Conservation (phyloP, 53 echinoderm and acorn worm species). For the Zoroaster sp. region DNA sequence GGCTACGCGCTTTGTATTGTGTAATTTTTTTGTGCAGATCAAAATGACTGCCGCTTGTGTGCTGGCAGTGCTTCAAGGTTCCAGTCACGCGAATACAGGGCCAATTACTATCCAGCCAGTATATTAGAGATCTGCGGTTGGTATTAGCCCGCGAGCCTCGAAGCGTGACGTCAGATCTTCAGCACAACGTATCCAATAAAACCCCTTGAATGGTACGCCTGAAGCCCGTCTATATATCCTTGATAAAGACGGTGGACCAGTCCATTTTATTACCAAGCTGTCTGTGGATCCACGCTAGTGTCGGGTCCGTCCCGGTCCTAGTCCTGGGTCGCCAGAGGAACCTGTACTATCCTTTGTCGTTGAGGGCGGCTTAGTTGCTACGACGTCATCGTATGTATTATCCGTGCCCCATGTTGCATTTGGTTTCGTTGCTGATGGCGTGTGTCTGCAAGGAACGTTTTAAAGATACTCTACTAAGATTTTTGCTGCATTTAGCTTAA, state of each 20-base stretch:
- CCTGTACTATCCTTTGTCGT: neutral
- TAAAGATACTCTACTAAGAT: neutral
- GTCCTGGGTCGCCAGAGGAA: neutral
- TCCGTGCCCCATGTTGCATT: neutral
- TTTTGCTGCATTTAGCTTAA: neutral
- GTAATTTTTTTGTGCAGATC: no score
- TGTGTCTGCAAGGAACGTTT: neutral
- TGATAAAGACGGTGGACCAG: no score
- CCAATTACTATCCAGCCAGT: no score
- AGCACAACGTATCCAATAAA: no score
- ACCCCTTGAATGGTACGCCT: no score
- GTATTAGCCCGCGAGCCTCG: neutral
- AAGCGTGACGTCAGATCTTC: no score
- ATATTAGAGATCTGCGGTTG: neutral
- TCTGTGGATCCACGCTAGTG: slow-evolving; percentile 3
- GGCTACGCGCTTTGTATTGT: no score
- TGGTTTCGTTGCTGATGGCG: neutral
- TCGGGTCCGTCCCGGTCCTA: neutral
- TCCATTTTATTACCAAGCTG: neutral
- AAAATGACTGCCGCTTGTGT: no score
- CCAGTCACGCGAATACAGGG: no score
- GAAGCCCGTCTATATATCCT: no score
- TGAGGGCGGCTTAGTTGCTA: neutral
- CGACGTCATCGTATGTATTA: neutral
- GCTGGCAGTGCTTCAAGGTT: no score